phyloP scores from a whole-genome alignment of 1,140 invertebrate genomes.

The Scaptodrosophila lebanonensis region DNA sequence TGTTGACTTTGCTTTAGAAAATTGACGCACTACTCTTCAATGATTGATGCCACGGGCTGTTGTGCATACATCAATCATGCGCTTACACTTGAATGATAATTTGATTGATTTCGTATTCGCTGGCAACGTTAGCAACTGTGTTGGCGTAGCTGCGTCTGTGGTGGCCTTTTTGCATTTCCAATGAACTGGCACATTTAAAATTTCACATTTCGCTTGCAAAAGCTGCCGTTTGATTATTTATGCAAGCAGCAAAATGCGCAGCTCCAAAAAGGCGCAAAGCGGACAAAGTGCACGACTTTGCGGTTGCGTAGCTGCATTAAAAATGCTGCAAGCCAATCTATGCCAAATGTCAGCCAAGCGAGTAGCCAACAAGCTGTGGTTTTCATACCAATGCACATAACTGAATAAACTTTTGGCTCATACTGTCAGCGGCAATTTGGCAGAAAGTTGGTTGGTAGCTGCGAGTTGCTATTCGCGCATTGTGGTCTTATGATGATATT shows the following conservation, averaged over 20 bases:
- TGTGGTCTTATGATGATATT: conserved; percentile 19
- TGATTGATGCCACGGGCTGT: conserved; percentile 49
- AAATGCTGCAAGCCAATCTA: conserved; percentile 13
- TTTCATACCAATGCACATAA: conserved; percentile 28
- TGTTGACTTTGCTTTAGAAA: conserved; percentile 18
- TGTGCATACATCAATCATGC: conserved; percentile 41
- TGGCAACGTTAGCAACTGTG: neutral
- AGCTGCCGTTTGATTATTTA: conserved; percentile 32
- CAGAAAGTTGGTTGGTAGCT: too few relatives aligned
- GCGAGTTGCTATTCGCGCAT: too few relatives aligned
- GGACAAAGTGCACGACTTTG: conserved; percentile 52
- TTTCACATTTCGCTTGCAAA: conserved; percentile 10
- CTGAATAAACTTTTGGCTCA: conserved; percentile 24
- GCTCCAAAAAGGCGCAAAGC: conserved; percentile 19
- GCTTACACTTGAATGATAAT: conserved; percentile 36
- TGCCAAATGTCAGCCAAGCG: conserved; percentile 23
- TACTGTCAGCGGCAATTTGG: conserved; percentile 6
- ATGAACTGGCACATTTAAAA: conserved; percentile 6
- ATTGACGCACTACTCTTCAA: conserved; percentile 14
- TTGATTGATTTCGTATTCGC: conserved; percentile 48
- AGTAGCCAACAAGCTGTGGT: conserved; percentile 5
- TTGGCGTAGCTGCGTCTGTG: neutral
- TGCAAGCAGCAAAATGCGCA: conserved; percentile 15
- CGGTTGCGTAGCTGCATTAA: conserved; percentile 14
- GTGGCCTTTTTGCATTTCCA: conserved; percentile 9